Base-by-base conservation (phyloP, 2,888 invertebrate species). In the Acrobeloides nanus region DNA sequence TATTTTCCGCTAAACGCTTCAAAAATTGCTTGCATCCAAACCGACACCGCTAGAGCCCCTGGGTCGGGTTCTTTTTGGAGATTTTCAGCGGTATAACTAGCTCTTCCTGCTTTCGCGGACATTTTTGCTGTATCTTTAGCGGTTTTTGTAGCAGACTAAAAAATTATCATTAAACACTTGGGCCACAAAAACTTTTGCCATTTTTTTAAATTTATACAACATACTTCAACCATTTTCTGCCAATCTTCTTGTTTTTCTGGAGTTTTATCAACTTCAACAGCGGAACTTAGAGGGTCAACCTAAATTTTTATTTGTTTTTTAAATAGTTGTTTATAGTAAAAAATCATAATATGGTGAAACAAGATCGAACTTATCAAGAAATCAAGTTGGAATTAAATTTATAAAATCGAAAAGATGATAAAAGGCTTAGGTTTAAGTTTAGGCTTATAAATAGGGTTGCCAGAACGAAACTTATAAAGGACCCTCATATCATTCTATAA, bases 21-120 rank as follows among this genome's bases (percentile, higher is more conserved):
- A 35, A 49, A 53, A 15, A 53, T 51, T 1, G 68, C 60, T 15
- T 51, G 44, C 33, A 67, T 48, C 66, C 66, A 68, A 21, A 50
- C 45, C 21, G 59, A 49, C 8, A 64, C 52, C 0, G 65, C 68
- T 23, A 51, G 59, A 2, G 68, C 68, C 15, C 68, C 68, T 1
- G 68, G 62, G 33, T 68, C 68, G 2, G 64, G 59, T 8, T 55
- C 48, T 6, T 42, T 53, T 48, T 68, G 66, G 0, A 48, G 46
- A 34, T 61, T 44, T 20, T 38, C 38, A n/a, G 59, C 51, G 3
- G 68, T 68, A 54, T 68, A 68, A 25, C 59, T 58, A 7, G 68
- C 67, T 15, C 68, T 38, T 6, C 68, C 68, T 7, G 62, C 54
- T 5, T 52, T 43, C 20, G 68, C 68, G 23, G 37, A 51, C 59